These are phyloP conservation scores for Drosophila mayri DNA, from an alignment of 1,140 invertebrate genomes.

Conservation along the genomic window DNA sequence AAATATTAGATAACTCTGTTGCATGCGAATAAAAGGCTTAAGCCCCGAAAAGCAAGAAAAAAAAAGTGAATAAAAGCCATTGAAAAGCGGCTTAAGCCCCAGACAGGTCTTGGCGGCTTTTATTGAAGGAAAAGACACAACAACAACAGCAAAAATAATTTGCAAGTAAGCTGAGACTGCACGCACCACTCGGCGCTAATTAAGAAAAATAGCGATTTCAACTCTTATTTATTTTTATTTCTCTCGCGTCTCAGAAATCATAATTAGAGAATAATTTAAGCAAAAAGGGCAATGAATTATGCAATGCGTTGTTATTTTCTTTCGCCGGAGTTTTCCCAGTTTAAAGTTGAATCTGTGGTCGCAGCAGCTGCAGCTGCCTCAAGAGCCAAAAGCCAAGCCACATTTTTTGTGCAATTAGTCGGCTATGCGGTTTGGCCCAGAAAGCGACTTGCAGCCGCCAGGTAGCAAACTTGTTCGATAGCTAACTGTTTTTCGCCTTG, in stretches of 20 bases:
- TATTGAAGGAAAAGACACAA: constrained; percentile 34
- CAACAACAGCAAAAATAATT: constrained; percentile 57
- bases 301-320: constrained; percentile 51
- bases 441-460: constrained; percentile 70
- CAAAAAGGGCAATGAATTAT: constrained; percentile 71
- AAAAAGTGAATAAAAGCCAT: constrained; percentile 45
- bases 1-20: constrained; percentile 75
- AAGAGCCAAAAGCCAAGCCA: constrained; percentile 50
- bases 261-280: constrained; percentile 49
- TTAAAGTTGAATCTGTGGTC: constrained; percentile 22
- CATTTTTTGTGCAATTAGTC: constrained; percentile 80
- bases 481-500: constrained; percentile 31
- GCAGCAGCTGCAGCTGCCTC: constrained; percentile 23
- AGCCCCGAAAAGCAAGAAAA: constrained; percentile 29
- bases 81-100: constrained; percentile 38
- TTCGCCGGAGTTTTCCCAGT: constrained; percentile 46
- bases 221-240: constrained; percentile 37
- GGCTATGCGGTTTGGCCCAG: constrained; percentile 77
- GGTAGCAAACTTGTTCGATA: constrained; percentile 60
- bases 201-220: constrained; percentile 51
- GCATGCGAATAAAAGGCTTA: constrained; percentile 68
- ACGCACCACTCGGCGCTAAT: constrained; percentile 67
- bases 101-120: constrained; percentile 47
- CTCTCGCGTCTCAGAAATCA: constrained; percentile 29
- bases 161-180: constrained; percentile 64